Conservation (phyloP, 1,140 invertebrate genomes). For the Saccostrea echinata region DNA sequence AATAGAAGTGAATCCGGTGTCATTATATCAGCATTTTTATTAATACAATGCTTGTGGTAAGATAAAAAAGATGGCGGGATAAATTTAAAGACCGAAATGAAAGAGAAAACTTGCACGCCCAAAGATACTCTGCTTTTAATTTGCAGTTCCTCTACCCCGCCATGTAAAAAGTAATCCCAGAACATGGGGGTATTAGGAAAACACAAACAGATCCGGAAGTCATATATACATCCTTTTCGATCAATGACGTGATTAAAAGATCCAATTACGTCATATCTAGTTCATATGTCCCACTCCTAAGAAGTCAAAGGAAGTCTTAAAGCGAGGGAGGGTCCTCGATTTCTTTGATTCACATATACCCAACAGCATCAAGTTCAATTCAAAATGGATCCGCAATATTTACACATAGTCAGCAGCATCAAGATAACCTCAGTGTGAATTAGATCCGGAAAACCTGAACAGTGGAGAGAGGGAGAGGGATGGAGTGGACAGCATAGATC, state of each 20-base stretch:
- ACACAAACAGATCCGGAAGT: slow-evolving; percentile 21
- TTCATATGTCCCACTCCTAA: too few species aligned
- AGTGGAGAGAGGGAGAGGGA: too few species aligned
- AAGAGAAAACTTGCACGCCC: slow-evolving; percentile 29
- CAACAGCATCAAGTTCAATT: too few species aligned
- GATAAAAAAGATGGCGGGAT: slow-evolving; percentile 32
- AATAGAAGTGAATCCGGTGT: slow-evolving; percentile 2
- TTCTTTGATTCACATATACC: too few species aligned
- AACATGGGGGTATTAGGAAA: slow-evolving; percentile 1
- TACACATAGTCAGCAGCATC: too few species aligned
- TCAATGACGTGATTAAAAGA: slow-evolving; percentile 4
- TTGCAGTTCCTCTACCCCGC: background rate
- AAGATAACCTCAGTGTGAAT: too few species aligned
- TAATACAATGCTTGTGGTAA: background rate
- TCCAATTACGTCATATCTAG: too few species aligned
- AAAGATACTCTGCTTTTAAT: slow-evolving; percentile 26
- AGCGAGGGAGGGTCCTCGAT: too few species aligned
- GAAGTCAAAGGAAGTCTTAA: too few species aligned
- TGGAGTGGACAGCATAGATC: too few species aligned
- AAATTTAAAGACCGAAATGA: slow-evolving; percentile 33
- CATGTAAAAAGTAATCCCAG: slow-evolving; percentile 20
- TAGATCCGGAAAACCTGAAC: too few species aligned
- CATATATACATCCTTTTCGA: background rate
- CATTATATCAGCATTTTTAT: background rate
- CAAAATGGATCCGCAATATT: too few species aligned